These are phyloP conservation scores for Stegostoma tigrinum DNA, from an alignment of 2,113 vertebrate genomes.

Conservation along the genomic window DNA sequence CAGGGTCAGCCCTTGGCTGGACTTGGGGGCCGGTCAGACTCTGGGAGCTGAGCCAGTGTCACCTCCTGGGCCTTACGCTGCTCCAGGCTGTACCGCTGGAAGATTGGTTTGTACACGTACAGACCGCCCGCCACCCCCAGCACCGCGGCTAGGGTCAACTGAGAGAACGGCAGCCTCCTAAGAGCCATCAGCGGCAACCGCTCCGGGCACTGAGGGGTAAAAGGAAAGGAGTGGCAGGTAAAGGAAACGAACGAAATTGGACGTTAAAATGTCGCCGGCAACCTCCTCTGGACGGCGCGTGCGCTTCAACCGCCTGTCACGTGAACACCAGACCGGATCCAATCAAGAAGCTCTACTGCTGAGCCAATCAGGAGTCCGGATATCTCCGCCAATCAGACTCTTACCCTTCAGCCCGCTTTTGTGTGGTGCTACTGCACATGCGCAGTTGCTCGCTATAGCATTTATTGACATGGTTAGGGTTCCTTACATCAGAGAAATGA, in stretches of 20 bases:
- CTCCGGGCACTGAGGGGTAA: too few species aligned
- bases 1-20: constrained; percentile 38
- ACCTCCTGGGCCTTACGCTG: constrained; percentile 34
- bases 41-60: too few species aligned
- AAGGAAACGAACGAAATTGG: too few species aligned
- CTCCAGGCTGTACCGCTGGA: constrained; percentile 47
- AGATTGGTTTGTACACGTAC: constrained; percentile 77
- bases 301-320: not conserved
- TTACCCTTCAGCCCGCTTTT: too few species aligned
- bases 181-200: constrained; percentile 19
- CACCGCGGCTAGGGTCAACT: constrained; percentile 54
- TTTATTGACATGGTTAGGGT: too few species aligned
- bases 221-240: too few species aligned
- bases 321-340: too few species aligned
- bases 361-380: not conserved
- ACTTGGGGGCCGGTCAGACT: too few species aligned
- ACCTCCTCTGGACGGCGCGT: not conserved
- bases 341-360: not conserved
- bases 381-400: too few species aligned
- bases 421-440: too few species aligned
- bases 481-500: too few species aligned
- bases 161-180: constrained; percentile 57
- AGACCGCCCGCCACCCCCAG: constrained; percentile 72
- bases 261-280: not conserved
- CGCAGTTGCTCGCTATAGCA: too few species aligned